A percentile compares a stretch with the other conserved stretches of the same genome.
Conservation (phyloP, 1,140 invertebrate species). For the Stegodyphus mimosarum region DNA sequence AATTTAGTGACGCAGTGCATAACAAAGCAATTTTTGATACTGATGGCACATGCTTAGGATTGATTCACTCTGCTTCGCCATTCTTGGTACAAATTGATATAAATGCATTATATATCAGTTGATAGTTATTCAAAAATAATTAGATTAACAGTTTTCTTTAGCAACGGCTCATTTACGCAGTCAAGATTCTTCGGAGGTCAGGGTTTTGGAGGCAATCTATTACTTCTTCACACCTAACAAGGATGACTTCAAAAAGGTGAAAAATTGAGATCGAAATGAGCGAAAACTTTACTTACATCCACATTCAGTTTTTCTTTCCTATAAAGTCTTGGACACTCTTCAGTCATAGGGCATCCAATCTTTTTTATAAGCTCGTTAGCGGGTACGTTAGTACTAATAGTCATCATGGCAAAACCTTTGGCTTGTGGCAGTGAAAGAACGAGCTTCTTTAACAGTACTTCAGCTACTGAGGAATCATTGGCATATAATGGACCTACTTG, state of each 20-base stretch:
- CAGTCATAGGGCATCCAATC: slow-evolving; percentile 54
- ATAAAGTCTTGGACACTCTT: slow-evolving; percentile 62
- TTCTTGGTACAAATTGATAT: no score
- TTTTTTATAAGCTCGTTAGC: slow-evolving; percentile 59
- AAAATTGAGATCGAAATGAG: slow-evolving; percentile 64
- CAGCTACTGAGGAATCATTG: slow-evolving; percentile 61
- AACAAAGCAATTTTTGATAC: no score
- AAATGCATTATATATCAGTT: no score
- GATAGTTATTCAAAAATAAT: no score
- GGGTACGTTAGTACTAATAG: slow-evolving; percentile 56
- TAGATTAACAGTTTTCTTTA: no score
- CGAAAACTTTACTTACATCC: slow-evolving; percentile 61
- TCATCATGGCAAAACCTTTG: slow-evolving; percentile 62
- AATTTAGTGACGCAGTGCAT: no score
- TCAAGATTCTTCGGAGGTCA: no score
- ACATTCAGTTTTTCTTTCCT: slow-evolving; percentile 56
- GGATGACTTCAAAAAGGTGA: slow-evolving; percentile 61
- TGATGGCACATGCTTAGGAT: no score
- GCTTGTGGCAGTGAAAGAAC: slow-evolving; percentile 42
- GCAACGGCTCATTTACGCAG: no score
- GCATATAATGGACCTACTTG: slow-evolving; percentile 64
- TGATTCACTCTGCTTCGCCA: no score
- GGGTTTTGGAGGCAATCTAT: no score
- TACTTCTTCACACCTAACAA: no score
- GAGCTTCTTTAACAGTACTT: slow-evolving; percentile 59